Base-by-base conservation (phyloP, 2,888 invertebrate species). In the Cotesia congregata region DNA sequence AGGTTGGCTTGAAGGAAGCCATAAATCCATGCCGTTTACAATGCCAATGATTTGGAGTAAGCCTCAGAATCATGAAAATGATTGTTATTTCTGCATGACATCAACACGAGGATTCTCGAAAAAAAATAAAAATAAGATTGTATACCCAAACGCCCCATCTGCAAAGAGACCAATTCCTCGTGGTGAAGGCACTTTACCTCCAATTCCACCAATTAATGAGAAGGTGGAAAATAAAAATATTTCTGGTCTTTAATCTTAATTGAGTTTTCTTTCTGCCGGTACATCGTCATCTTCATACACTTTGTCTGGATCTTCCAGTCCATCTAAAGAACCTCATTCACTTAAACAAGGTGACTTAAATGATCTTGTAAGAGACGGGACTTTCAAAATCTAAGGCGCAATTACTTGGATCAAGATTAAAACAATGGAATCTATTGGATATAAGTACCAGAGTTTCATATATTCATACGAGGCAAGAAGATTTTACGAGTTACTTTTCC, bases 41-140 rank as follows among this genome's bases (percentile, higher is more conserved):
- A 69, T 61, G 20, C 78, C 78, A 40, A 78, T 76, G 74, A 69
- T 78, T 67, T 76, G 74, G 73, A 73, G 61, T 59, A 71, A 76
- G 62, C 76, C 50, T 39, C 6, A 59, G 38, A 50, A 78, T 73
- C 74, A 78, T 71, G 15, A 20, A 50, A 68, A 61, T 30, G 75
- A 75, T 71, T 71, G 71, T 59, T 75, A 75, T 71, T 75, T 71
- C 30, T 71, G 70, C 60, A 61, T 73, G 65, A 73, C 69, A 20
- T 60, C 41, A 17, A 65, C 67, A 50, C 59, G 12, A 71, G 73
- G 60, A 62, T 67, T 76, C 39, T 60, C 76, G 15, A 67, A 65
- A 61, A 76, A 68, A 72, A 67, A 67, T 68, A 30, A 72, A 68
- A 59, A 72, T 6, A 40, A 15, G 20, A 72, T 76, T 6, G 30